A percentile compares a stretch with the other conserved stretches of the same genome.
phyloP scores from a whole-genome alignment of 2,113 vertebrate species.

The Paraplagusia blochii region DNA sequence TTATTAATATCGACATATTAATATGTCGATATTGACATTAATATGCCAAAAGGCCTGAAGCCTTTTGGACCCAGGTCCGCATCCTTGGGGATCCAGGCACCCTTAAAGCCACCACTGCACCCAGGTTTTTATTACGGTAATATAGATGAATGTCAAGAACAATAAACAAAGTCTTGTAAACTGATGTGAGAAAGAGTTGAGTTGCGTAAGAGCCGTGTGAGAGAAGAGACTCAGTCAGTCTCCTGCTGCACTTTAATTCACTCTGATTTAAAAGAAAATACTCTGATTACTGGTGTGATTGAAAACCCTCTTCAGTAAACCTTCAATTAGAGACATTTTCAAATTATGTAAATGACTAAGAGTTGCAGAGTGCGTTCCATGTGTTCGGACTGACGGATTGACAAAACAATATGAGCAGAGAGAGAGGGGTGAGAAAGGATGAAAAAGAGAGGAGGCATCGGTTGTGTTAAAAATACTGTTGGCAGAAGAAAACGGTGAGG shows the following conservation, averaged over 20 bases:
- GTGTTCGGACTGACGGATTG: not conserved
- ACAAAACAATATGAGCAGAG: not conserved
- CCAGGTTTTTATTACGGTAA: too few relatives aligned
- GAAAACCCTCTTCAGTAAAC: conserved; percentile 24
- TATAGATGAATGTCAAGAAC: too few relatives aligned
- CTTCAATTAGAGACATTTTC: conserved; percentile 27
- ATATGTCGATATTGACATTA: too few relatives aligned
- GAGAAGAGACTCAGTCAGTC: not conserved
- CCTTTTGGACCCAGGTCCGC: too few relatives aligned
- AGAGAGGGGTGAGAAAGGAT: conserved; percentile 1
- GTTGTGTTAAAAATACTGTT: conserved; percentile 19
- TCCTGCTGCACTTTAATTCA: conserved; percentile 32
- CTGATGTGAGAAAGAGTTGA: too few relatives aligned
- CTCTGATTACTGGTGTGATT: conserved; percentile 26
- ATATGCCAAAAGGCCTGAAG: too few relatives aligned
- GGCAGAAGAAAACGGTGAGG: conserved; percentile 3
- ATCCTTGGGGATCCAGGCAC: too few relatives aligned
- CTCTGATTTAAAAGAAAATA: conserved; percentile 5
- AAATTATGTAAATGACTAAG: conserved; percentile 12
- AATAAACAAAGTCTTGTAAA: too few relatives aligned
- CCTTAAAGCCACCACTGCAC: too few relatives aligned
- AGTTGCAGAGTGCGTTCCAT: not conserved
- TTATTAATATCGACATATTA: too few relatives aligned
- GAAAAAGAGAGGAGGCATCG: conserved; percentile 25
- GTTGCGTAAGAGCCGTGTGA: too few relatives aligned